Conservation (phyloP, 2,113 vertebrate species). For the Ailuropoda melanoleuca region DNA sequence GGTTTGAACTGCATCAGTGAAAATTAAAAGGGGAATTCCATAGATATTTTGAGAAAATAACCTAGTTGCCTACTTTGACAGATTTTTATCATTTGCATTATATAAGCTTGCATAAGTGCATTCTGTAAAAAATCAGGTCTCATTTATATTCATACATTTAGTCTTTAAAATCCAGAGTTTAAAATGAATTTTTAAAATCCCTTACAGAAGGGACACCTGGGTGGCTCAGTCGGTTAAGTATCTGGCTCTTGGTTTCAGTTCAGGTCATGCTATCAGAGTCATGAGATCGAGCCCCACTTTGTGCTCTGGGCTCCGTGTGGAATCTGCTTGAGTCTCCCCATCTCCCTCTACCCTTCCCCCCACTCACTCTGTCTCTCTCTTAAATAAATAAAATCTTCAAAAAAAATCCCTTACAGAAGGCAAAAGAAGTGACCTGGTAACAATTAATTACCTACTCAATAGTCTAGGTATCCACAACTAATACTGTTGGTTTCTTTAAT, state of each 20-base stretch:
- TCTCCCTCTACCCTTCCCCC: background rate
- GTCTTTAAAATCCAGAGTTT: background rate
- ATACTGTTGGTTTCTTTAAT: background rate
- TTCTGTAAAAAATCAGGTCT: background rate
- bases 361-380: background rate
- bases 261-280: background rate
- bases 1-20: background rate
- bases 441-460: background rate
- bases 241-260: background rate
- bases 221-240: background rate
- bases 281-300: background rate
- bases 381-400: background rate
- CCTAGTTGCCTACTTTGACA: background rate
- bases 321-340: background rate
- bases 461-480: background rate
- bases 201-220: background rate
- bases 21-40: background rate
- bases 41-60: slow-evolving; percentile 18
- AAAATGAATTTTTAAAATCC: background rate
- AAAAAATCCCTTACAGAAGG: background rate
- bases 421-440: background rate
- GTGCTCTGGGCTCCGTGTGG: background rate
- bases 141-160: background rate
- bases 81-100: background rate
- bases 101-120: background rate